Evolutionary conservation across 2,113 vertebrate genomes (phyloP).

Genomic region (Microtus richardsoni): DNA sequence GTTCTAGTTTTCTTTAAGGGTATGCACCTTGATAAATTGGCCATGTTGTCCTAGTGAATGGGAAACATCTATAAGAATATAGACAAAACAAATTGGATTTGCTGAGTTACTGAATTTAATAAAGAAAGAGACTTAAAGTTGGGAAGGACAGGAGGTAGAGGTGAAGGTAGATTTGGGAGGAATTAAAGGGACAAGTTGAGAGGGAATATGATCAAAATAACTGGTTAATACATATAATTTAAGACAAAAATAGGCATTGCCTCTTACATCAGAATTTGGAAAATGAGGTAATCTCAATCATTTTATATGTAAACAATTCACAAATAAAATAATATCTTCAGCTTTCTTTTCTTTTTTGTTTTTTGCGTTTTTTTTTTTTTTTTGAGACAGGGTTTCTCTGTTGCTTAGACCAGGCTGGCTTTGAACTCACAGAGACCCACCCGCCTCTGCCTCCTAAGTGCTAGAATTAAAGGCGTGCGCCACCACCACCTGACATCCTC

Average conservation of each 20-base stretch:
- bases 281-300: constrained; percentile 10
- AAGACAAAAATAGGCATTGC: not conserved
- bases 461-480: too few relatives aligned
- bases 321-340: constrained; percentile 23
- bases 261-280: constrained; percentile 19
- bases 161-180: too few relatives aligned
- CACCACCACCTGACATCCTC: too few relatives aligned
- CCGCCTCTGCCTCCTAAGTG: too few relatives aligned
- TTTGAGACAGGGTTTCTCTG: too few relatives aligned
- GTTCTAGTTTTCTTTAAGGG: not conserved
- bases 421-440: too few relatives aligned
- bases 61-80: not conserved
- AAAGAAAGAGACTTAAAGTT: not conserved
- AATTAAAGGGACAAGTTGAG: not conserved
- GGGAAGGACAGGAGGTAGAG: not conserved
- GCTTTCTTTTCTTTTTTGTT: not conserved
- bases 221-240: not conserved
- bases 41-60: not conserved
- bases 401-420: too few relatives aligned
- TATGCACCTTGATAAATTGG: not conserved
- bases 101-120: not conserved
- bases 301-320: not conserved
- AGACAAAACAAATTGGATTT: not conserved
- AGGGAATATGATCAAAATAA: not conserved
- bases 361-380: too few relatives aligned